Percentiles rank a stretch among this genome's conserved stretches.
These are phyloP conservation scores for Varroa destructor DNA, from an alignment of 1,140 invertebrate genomes.

Conservation along the genomic window DNA sequence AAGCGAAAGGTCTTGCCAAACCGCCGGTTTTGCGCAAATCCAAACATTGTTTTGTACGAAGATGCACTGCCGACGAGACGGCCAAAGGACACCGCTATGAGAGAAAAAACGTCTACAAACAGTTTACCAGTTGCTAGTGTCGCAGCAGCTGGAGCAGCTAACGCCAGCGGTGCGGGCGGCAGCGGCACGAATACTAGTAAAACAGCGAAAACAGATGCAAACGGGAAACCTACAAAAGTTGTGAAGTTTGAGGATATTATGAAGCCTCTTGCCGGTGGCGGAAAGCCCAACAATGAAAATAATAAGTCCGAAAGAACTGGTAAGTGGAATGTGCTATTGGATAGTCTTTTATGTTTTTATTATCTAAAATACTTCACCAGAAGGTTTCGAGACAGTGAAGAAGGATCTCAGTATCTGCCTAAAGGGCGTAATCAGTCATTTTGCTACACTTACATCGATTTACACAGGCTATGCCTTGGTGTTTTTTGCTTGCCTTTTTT, in stretches of 20 bases:
- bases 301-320: slow-evolving; percentile 2
- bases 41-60: slow-evolving; percentile 15
- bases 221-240: slow-evolving; percentile 7
- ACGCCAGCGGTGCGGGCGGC: too few relatives aligned
- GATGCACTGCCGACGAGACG: slow-evolving; percentile 9
- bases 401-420: too few relatives aligned
- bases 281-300: background rate
- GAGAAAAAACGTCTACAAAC: background rate
- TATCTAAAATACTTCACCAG: too few relatives aligned
- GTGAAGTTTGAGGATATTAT: slow-evolving; percentile 25
- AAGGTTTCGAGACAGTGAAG: too few relatives aligned
- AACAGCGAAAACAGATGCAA: background rate
- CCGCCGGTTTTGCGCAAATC: background rate
- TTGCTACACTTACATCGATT: too few relatives aligned
- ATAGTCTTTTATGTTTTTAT: background rate
- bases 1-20: slow-evolving; percentile 22
- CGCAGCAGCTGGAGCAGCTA: too few relatives aligned
- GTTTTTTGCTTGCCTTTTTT: too few relatives aligned
- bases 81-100: background rate
- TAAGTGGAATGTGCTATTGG: background rate
- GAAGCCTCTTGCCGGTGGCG: background rate
- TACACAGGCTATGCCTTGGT: too few relatives aligned
- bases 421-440: too few relatives aligned
- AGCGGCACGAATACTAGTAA: too few relatives aligned
- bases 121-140: too few relatives aligned